A percentile compares a stretch with the other conserved stretches of the same genome.
Evolutionary conservation across 2,797 vertebrate species (phyloP).

Genomic region (Podarcis siculus): DNA sequence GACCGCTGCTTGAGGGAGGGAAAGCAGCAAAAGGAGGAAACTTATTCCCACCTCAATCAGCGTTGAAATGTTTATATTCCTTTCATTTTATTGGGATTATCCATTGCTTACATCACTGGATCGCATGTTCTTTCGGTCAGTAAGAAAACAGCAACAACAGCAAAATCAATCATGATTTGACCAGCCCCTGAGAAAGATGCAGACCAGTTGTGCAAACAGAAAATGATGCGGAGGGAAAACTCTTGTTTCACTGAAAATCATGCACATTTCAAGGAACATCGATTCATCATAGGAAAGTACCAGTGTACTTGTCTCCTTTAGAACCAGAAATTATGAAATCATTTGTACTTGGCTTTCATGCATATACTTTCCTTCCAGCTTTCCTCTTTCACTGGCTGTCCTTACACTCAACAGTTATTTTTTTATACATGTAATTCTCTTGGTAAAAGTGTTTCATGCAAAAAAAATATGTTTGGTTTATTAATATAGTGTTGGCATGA

Average conservation of each 20-base stretch:
- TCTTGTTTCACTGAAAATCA: slow-evolving; percentile 43
- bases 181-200: slow-evolving; percentile 24
- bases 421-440: slow-evolving; percentile 48
- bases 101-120: slow-evolving; percentile 14
- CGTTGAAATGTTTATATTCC: slow-evolving; percentile 13
- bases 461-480: background rate
- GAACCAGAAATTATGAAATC: slow-evolving; percentile 37
- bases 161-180: slow-evolving; percentile 30
- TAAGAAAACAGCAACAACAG: slow-evolving; percentile 36
- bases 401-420: slow-evolving; percentile 27
- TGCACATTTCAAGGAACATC: slow-evolving; percentile 32
- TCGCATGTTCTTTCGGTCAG: slow-evolving; percentile 8
- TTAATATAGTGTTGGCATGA: background rate
- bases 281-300: slow-evolving; percentile 22
- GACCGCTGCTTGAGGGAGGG: background rate
- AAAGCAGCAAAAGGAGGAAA: background rate
- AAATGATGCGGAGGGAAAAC: slow-evolving; percentile 34
- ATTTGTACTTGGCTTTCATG: slow-evolving; percentile 44
- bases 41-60: slow-evolving; percentile 4
- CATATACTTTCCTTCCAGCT: slow-evolving; percentile 31
- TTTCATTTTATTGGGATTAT: slow-evolving; percentile 23
- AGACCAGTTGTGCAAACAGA: slow-evolving; percentile 39
- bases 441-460: slow-evolving; percentile 20
- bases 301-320: slow-evolving; percentile 22
- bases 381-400: slow-evolving; percentile 38